phyloP scores from a whole-genome alignment of 1,140 invertebrate species.

The Episyrphus balteatus region DNA sequence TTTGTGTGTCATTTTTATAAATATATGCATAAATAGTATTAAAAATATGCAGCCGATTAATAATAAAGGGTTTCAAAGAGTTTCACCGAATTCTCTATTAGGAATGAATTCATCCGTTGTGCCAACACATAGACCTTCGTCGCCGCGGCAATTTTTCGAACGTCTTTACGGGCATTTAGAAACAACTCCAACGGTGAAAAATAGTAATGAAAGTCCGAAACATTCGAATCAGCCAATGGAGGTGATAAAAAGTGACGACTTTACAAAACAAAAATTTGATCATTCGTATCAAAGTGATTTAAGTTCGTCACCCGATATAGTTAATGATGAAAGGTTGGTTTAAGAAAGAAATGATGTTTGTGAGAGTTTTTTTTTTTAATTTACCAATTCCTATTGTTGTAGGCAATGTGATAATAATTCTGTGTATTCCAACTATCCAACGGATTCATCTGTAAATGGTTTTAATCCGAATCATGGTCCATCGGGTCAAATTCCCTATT shows the following conservation, averaged over 20 bases:
- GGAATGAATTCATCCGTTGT: too few relatives aligned
- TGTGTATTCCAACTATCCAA: neutral
- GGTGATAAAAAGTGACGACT: neutral
- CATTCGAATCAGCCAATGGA: too few relatives aligned
- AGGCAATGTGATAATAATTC: neutral
- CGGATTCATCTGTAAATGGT: neutral
- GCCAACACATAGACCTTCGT: slow-evolving; percentile 34
- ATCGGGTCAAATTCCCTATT: neutral
- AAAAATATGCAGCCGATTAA: too few relatives aligned
- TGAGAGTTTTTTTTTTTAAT: too few relatives aligned
- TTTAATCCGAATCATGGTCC: neutral
- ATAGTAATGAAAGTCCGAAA: too few relatives aligned
- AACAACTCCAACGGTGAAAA: neutral
- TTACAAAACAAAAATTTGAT: neutral
- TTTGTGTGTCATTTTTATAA: too few relatives aligned
- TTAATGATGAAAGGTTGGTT: neutral
- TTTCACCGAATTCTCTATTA: too few relatives aligned
- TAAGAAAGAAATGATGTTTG: neutral
- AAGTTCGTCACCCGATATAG: slow-evolving; percentile 1
- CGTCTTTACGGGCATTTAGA: slow-evolving; percentile 43
- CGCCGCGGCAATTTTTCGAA: slow-evolving; percentile 44
- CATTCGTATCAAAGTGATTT: neutral
- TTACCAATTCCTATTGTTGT: too few relatives aligned
- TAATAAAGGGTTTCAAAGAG: too few relatives aligned
- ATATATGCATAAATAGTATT: too few relatives aligned